phyloP scores from a whole-genome alignment of 1,140 invertebrate genomes.

The Brachionus paranguensis region DNA sequence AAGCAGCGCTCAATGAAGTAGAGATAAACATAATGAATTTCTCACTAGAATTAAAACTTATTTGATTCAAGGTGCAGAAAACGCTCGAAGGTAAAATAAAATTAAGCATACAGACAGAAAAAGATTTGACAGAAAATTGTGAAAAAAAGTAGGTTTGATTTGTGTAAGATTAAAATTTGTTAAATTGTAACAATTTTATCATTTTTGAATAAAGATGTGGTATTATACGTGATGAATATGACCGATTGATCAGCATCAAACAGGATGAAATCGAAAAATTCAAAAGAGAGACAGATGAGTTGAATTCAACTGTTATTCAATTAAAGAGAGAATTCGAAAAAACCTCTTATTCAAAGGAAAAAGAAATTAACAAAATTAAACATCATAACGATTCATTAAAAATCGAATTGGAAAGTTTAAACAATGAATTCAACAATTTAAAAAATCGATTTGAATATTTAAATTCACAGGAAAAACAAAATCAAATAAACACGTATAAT shows the following conservation, averaged over 20 bases:
- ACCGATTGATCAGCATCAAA: neutral
- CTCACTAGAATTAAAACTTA: too few relatives aligned
- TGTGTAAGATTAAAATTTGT: neutral
- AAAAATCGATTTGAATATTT: neutral
- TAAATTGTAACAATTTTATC: neutral
- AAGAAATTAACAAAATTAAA: neutral
- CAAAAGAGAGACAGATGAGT: neutral
- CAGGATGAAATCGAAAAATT: neutral
- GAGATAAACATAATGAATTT: too few relatives aligned
- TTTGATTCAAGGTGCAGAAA: neutral
- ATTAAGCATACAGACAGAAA: neutral
- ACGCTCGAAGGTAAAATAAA: neutral
- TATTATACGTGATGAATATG: constrained; percentile 2
- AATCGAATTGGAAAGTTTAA: neutral
- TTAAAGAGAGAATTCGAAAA: neutral
- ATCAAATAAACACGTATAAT: neutral
- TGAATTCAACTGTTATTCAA: neutral
- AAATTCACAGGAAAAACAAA: neutral
- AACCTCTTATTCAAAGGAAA: neutral
- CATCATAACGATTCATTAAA: neutral
- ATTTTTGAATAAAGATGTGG: neutral
- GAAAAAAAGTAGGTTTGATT: neutral
- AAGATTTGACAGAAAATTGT: neutral
- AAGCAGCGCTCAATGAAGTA: neutral
- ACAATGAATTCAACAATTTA: neutral